Conservation (phyloP, 2,888 invertebrate species). For the Catotricha subobsoleta region DNA sequence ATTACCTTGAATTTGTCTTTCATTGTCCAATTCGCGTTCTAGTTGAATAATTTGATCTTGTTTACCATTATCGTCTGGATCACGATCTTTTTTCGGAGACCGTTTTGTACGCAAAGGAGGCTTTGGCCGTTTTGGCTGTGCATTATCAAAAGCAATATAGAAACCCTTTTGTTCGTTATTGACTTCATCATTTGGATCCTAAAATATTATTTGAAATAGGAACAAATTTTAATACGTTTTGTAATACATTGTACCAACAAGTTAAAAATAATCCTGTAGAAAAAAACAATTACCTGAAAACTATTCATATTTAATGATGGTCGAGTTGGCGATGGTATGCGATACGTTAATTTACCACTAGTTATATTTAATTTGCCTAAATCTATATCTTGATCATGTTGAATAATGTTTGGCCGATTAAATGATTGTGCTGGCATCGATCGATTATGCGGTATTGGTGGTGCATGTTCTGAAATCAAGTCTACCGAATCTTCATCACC, state of each 20-base stretch:
- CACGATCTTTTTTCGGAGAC: conserved; percentile 58
- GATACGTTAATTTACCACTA: conserved; percentile 72
- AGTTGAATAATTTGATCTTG: conserved; percentile 26
- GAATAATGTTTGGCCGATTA: conserved; percentile 1
- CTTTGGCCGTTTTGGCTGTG: conserved; percentile 73
- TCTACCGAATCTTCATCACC: conserved; percentile 39
- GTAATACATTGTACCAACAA: too few species aligned
- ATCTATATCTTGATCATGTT: conserved; percentile 23
- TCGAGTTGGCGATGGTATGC: conserved; percentile 74
- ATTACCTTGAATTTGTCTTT: conserved; percentile 18
- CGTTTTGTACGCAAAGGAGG: conserved; percentile 64
- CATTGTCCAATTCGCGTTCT: conserved; percentile 32
- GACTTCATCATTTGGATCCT: conserved; percentile 20
- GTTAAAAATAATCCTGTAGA: too few species aligned
- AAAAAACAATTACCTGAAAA: conserved; percentile 35
- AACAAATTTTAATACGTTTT: too few species aligned
- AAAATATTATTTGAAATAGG: conserved; percentile 17
- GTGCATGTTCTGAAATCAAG: conserved; percentile 2
- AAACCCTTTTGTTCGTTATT: conserved; percentile 56
- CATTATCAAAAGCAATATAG: conserved; percentile 85
- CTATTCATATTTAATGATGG: conserved; percentile 52
- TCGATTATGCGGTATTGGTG: conserved; percentile 19
- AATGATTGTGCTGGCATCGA: neutral
- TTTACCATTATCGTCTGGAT: conserved; percentile 23
- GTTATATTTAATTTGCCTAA: conserved; percentile 66